phyloP scores from a whole-genome alignment of 2,888 invertebrate genomes.

The Apantesis nais region DNA sequence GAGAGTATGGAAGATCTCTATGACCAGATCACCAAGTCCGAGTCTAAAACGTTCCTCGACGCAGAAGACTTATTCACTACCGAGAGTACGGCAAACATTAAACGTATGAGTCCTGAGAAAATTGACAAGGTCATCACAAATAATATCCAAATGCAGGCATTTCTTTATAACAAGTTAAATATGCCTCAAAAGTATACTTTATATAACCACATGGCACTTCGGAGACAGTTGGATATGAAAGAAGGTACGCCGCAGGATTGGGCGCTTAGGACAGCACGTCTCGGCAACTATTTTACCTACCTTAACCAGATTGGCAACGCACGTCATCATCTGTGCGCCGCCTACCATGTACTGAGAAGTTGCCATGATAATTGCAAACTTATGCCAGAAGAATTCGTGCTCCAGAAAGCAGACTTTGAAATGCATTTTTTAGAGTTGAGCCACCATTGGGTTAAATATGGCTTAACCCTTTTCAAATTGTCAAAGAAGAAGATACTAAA shows the following conservation, averaged over 20 bases:
- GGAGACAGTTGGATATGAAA: conserved; percentile 84
- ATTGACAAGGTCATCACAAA: conserved; percentile 86
- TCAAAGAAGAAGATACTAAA: conserved; percentile 81
- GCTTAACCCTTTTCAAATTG: conserved; percentile 83
- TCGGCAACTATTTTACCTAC: conserved; percentile 83
- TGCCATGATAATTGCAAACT: conserved; percentile 83
- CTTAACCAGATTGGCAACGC: conserved; percentile 78
- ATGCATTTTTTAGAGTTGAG: conserved; percentile 81
- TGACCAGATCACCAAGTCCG: conserved; percentile 66
- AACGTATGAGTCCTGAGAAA: conserved; percentile 76
- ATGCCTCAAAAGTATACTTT: conserved; percentile 81
- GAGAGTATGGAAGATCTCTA: conserved; percentile 80
- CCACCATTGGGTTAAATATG: conserved; percentile 87
- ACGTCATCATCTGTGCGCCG: conserved; percentile 88
- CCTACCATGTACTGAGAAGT: conserved; percentile 83
- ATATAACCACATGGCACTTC: conserved; percentile 84
- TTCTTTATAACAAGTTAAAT: conserved; percentile 85
- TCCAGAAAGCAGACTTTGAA: conserved; percentile 75
- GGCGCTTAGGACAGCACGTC: conserved; percentile 82
- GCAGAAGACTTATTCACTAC: conserved; percentile 84
- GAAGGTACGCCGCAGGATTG: conserved; percentile 86
- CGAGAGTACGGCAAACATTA: conserved; percentile 62
- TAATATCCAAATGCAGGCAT: conserved; percentile 87
- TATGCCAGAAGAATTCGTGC: conserved; percentile 74
- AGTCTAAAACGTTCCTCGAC: conserved; percentile 69